Evolutionary conservation across 2,888 invertebrate species (phyloP), one percentile per base, ranked within the genome.

Genomic region (Aporophyla nigra): DNA sequence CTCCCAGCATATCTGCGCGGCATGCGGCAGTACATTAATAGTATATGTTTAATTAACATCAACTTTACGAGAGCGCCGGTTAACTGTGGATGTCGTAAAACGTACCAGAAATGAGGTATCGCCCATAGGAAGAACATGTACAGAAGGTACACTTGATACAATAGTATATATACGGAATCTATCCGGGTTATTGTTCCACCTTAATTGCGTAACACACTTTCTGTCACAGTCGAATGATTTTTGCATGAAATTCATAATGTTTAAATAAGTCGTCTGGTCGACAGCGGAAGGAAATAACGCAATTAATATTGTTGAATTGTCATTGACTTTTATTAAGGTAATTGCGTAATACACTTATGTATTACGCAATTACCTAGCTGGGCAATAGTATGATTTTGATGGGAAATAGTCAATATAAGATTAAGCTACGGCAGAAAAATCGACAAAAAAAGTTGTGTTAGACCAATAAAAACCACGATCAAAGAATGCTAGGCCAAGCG

Each of bases 1-100:
- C 21, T 3, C 2, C 58, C 14, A 40, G 61, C 66, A 56, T 59
- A 72, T 53, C 66, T 71, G 33, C 62, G 21, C 51, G 43, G 84
- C 51, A 85, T 59, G 21, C 51, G 43, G 84, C 51, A 85, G 82
- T 70, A 81, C 71, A 74, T 83, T 82, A 82, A 78, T 65, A 58
- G 65, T 77, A 70, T 78, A 85, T 86, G 87, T 88, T 88, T 88
- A 88, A 88, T 88, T 88, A 88, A 88, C 84, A 85, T 80, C 76
- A 62, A 80, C 75, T 88, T 88, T 84, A 88, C 80, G 87, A 76
- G 85, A 78, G 68, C 75, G 40, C 58, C 71, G 76, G 82, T 84
- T 80, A 70, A 78, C 78, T 71, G 84, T 72, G 68, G 76, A 75
- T 71, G 66, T 85, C 85, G 81, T 85, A 85, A 85, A 85, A 76